These are phyloP conservation scores for Drosophila pullipes DNA, from an alignment of 2,888 invertebrate genomes.

Conservation along the genomic window DNA sequence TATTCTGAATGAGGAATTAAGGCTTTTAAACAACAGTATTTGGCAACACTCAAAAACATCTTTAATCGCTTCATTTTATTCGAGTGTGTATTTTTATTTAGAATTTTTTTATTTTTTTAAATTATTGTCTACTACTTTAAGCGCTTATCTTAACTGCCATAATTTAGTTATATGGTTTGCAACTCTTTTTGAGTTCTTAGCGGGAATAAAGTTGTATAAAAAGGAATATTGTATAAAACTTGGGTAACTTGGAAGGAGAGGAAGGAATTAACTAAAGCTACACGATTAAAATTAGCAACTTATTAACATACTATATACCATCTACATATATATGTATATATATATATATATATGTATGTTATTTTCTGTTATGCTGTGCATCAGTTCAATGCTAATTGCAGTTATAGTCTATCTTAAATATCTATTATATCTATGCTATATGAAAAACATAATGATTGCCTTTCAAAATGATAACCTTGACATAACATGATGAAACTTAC, in stretches of 20 bases:
- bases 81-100: constrained; percentile 17
- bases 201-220: constrained; percentile 36
- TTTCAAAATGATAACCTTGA: constrained; percentile 66
- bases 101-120: constrained; percentile 13
- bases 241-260: constrained; percentile 16
- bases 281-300: constrained; percentile 33
- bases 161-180: constrained; percentile 56
- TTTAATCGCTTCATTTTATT: constrained; percentile 40
- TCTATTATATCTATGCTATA: constrained; percentile 47
- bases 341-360: constrained; percentile 26
- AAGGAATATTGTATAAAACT: constrained; percentile 38
- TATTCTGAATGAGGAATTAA: constrained; percentile 7
- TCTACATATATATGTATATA: background rate
- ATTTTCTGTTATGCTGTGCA: constrained; percentile 67
- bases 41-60: constrained; percentile 50
- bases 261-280: constrained; percentile 2
- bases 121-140: constrained; percentile 59
- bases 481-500: constrained; percentile 47
- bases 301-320: constrained; percentile 24
- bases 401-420: constrained; percentile 48
- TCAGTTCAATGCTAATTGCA: constrained; percentile 71
- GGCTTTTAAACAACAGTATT: constrained; percentile 62
- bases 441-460: constrained; percentile 52
- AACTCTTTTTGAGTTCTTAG: constrained; percentile 34
- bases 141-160: constrained; percentile 75